A percentile compares a stretch with the other conserved stretches of the same genome.
Evolutionary conservation across 2,888 invertebrate species (phyloP).

Genomic region (Diarsia rubi): DNA sequence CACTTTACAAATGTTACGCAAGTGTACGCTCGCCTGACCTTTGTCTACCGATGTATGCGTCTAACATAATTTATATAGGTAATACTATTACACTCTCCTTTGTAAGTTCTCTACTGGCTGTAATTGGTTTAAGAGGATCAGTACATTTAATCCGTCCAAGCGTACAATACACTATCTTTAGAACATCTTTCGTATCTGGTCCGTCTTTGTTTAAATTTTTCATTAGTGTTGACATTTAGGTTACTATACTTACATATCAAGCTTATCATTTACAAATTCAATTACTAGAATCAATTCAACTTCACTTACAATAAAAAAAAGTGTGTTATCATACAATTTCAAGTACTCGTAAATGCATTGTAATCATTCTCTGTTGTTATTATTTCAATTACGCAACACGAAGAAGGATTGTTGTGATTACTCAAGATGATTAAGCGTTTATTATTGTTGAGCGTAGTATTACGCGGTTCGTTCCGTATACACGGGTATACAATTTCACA

Average conservation of each 20-base stretch:
- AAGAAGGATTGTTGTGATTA: constrained; percentile 65
- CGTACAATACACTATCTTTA: constrained; percentile 30
- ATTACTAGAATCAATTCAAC: constrained; percentile 14
- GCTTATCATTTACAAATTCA: constrained; percentile 23
- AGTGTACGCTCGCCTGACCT: constrained; percentile 73
- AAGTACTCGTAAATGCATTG: constrained; percentile 56
- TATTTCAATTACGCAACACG: constrained; percentile 58
- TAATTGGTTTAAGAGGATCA: constrained; percentile 71
- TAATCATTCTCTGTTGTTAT: constrained; percentile 57
- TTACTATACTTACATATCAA: not conserved
- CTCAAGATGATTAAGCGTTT: constrained; percentile 69
- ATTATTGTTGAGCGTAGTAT: constrained; percentile 65
- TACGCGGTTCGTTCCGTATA: constrained; percentile 61
- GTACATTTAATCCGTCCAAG: constrained; percentile 55
- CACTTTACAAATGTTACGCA: constrained; percentile 73
- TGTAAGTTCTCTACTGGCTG: constrained; percentile 59
- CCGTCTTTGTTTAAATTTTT: constrained; percentile 5
- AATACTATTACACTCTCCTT: constrained; percentile 62
- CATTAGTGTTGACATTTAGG: constrained; percentile 9
- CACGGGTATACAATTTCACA: constrained; percentile 70
- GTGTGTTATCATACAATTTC: constrained; percentile 47
- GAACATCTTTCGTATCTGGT: constrained; percentile 28
- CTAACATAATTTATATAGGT: constrained; percentile 60
- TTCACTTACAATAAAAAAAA: constrained; percentile 23
- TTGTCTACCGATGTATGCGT: constrained; percentile 70